phyloP scores from a whole-genome alignment of 2,113 vertebrate genomes.

The Geothlypis trichas region DNA sequence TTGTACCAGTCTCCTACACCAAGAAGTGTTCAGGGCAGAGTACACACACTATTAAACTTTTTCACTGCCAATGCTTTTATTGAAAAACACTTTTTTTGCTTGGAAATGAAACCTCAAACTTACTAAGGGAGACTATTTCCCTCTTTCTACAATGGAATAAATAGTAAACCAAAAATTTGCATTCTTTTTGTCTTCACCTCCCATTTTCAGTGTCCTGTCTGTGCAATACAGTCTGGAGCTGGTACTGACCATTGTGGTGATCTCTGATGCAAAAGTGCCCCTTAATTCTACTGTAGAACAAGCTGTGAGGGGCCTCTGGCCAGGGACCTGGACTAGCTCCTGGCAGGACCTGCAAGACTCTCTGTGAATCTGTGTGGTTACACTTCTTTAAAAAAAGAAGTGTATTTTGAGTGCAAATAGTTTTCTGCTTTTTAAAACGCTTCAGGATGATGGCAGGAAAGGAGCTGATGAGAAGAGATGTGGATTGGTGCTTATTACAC shows the following conservation, averaged over 20 bases:
- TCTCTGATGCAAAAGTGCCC: background rate
- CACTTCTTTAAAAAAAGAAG: background rate
- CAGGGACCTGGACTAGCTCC: fast-evolving
- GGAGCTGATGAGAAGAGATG: background rate
- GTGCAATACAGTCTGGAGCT: background rate
- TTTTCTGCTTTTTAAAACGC: background rate
- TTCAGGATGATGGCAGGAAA: background rate
- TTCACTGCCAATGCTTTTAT: background rate
- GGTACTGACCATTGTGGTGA: background rate
- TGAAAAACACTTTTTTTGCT: background rate
- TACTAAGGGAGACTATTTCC: background rate
- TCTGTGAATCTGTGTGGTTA: background rate
- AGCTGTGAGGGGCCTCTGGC: background rate
- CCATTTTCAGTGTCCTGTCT: background rate
- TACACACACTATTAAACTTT: background rate
- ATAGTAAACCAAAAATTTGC: background rate
- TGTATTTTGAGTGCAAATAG: background rate
- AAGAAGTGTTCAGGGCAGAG: background rate
- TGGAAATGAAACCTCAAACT: background rate
- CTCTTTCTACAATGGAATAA: background rate
- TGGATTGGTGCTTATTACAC: background rate
- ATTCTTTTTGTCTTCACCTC: background rate
- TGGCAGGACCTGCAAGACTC: background rate
- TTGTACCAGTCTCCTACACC: background rate
- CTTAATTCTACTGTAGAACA: background rate